Conservation (phyloP, 1,140 invertebrate genomes). For the Lepidurus couesii region DNA sequence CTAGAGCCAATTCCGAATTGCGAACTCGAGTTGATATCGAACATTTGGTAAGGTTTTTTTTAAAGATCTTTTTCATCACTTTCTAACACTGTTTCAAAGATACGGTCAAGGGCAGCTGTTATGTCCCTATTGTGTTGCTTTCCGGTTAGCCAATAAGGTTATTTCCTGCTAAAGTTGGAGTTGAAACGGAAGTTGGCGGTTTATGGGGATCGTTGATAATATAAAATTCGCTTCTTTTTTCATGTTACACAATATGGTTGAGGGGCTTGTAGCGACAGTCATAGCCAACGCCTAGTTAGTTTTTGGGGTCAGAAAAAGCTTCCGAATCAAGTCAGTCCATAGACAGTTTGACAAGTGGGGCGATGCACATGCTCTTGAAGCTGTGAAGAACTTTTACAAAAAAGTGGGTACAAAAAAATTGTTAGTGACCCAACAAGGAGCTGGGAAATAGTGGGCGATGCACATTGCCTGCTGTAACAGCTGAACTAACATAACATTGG, state of each 20-base stretch:
- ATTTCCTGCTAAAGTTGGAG: not conserved
- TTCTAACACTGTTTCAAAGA: too few species aligned
- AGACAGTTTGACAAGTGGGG: constrained; percentile 8
- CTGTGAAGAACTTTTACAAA: not conserved
- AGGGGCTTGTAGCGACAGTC: not conserved
- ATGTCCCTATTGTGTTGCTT: not conserved
- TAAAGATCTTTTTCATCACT: too few species aligned
- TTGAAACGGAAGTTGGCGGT: not conserved
- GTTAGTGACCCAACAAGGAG: too few species aligned
- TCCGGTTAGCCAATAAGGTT: not conserved
- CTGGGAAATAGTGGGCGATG: too few species aligned
- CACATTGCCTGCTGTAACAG: too few species aligned
- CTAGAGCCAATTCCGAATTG: not conserved
- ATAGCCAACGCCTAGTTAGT: not conserved
- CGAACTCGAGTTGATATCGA: not conserved
- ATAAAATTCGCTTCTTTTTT: not conserved
- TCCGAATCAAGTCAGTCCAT: not conserved
- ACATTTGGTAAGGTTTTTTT: not conserved
- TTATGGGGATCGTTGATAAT: not conserved
- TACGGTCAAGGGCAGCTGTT: not conserved
- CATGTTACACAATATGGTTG: not conserved
- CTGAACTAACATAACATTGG: too few species aligned
- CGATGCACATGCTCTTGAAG: not conserved
- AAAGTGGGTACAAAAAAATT: too few species aligned
- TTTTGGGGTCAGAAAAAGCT: not conserved